phyloP scores from a whole-genome alignment of 64 coral and sea anemone species.

The Orbicella faveolata region DNA sequence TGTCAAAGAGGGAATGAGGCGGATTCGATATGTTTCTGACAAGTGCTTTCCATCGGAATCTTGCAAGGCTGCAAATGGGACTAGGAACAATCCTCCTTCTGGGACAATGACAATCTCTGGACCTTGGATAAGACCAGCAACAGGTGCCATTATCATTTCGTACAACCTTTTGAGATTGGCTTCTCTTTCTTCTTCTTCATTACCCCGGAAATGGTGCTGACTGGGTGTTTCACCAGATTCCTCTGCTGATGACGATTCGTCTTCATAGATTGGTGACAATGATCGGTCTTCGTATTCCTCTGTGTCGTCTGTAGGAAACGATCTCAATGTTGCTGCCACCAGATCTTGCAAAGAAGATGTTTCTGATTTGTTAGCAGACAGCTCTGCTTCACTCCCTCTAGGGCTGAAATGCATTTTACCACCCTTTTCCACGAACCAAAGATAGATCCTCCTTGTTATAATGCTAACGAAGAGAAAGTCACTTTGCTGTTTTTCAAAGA shows the following conservation, averaged over 20 bases:
- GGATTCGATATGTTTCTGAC: slow-evolving; percentile 22
- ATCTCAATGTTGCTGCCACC: neutral
- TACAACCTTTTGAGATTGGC: slow-evolving; percentile 13
- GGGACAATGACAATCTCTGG: slow-evolving; percentile 46
- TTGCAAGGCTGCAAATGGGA: slow-evolving; percentile 51
- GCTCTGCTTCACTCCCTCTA: neutral
- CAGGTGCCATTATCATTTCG: slow-evolving; percentile 10
- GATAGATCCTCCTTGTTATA: neutral
- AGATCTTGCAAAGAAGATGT: neutral
- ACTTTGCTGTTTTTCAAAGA: neutral
- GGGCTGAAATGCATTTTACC: neutral
- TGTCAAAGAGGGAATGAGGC: slow-evolving; percentile 42
- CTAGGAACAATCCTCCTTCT: slow-evolving; percentile 32
- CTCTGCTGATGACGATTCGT: slow-evolving; percentile 1
- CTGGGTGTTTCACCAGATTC: neutral
- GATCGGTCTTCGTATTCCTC: slow-evolving; percentile 34
- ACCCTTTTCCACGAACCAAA: neutral
- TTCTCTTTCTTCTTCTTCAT: slow-evolving; percentile 15
- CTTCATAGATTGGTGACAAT: slow-evolving; percentile 20
- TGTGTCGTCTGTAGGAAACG: neutral
- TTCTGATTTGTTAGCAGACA: neutral
- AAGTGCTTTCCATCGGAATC: slow-evolving; percentile 40
- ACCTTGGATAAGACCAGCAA: neutral
- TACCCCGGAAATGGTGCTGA: slow-evolving; percentile 7
- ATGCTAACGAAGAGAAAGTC: neutral